Conservation (phyloP, 2,888 invertebrate genomes). For the Cataglyphis albicans region DNA sequence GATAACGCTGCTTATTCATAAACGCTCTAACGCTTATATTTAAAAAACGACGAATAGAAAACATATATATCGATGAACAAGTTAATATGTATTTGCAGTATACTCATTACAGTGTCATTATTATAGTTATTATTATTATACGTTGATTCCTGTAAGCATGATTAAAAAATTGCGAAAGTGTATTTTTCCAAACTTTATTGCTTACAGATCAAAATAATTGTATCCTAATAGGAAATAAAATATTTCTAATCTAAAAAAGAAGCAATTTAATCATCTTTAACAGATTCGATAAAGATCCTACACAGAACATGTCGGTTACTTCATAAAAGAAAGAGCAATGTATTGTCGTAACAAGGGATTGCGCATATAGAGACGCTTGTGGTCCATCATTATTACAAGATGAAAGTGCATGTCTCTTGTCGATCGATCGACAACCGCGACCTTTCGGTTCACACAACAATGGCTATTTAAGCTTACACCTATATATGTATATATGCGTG, state of each 20-base stretch:
- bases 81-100: background rate
- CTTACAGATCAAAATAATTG: background rate
- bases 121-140: background rate
- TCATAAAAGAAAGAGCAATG: slow-evolving; percentile 26
- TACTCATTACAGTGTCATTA: background rate
- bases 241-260: background rate
- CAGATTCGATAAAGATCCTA: background rate
- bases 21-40: slow-evolving; percentile 35
- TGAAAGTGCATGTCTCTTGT: slow-evolving; percentile 56
- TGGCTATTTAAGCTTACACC: slow-evolving; percentile 44
- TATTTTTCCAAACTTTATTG: background rate
- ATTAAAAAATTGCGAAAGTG: background rate
- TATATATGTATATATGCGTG: background rate
- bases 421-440: slow-evolving; percentile 58
- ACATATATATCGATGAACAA: background rate
- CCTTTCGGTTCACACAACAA: slow-evolving; percentile 60
- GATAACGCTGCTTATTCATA: slow-evolving; percentile 47
- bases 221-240: background rate
- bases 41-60: slow-evolving; percentile 32
- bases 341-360: slow-evolving; percentile 35
- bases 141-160: background rate
- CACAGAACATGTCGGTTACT: background rate
- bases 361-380: slow-evolving; percentile 40
- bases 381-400: slow-evolving; percentile 57
- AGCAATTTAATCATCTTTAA: background rate